Base-by-base conservation (phyloP, 2,113 vertebrate species). In the Noctilio leporinus region DNA sequence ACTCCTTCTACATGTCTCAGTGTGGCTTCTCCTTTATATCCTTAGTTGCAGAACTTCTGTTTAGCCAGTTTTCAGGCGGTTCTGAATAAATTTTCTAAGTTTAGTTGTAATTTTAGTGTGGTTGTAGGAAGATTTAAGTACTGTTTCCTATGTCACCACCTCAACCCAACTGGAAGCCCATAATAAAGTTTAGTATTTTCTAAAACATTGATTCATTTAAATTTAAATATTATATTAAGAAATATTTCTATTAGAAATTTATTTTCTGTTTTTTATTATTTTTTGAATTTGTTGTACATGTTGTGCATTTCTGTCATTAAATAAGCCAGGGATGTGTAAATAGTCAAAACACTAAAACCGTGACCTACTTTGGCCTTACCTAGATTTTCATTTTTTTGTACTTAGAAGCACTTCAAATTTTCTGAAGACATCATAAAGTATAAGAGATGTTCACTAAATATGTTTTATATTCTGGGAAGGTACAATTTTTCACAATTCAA, bases 401-500 rank as follows among this genome's bases (percentile, higher is more conserved):
- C n/a, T 78, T 73, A 87, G 28, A 94, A 72, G 10, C 33, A 73
- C 35, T 53, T 92, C 3, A 67, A 19, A 69, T 49, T 87, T 89
- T 93, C 78, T 89, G 20, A 85, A 92, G 51, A 86, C 15, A 89
- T n/a, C 12, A 30, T 8, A 70, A 83, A 96, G 77, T 4, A 72
- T 81, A 78, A 75, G 5, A 73, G 10, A 51, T 38, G 7, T 51
- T 45, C 87, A 49, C 1, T 95, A 33, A 73, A 53, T 80, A 8
- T 12, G 20, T 77, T 69, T 94, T 85, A 5, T 24, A 55, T 20
- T 64, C 40, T 75, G 43, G 70, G 89, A 97, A 94, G 15, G 9
- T 89, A 95, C 95, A 96, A 89, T 97, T 98, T 97, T 65, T 83
- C 14, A 96, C 12, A 49, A 94, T 35, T 96, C 38, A 7, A 51